These are phyloP conservation scores for Heliconius erato DNA, from an alignment of 2,888 invertebrate species.

Conservation along the genomic window DNA sequence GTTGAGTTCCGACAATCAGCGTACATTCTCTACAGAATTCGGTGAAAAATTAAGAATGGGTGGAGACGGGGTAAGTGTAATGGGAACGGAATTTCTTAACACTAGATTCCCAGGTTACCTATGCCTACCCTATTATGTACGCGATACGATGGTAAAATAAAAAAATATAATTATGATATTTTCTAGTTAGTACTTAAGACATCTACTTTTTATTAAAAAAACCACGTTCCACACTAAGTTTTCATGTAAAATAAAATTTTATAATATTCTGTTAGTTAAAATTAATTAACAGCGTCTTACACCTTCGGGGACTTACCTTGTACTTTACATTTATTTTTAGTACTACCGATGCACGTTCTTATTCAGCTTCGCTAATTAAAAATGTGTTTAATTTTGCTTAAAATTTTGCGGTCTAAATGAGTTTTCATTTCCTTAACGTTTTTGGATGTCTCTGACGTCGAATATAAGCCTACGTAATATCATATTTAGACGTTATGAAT, in stretches of 20 bases:
- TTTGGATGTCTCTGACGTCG: conserved; percentile 59
- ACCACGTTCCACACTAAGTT: background rate
- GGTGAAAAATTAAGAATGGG: too few species aligned
- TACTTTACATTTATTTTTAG: conserved; percentile 33
- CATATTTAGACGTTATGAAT: background rate
- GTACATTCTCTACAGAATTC: too few species aligned
- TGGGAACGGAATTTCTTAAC: too few species aligned
- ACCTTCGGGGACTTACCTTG: conserved; percentile 16
- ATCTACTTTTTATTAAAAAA: background rate
- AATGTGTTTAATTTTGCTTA: conserved; percentile 56
- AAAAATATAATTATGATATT: too few species aligned
- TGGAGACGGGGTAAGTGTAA: too few species aligned
- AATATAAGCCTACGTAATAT: conserved; percentile 18
- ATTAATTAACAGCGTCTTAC: conserved; percentile 36
- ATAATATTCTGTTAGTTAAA: conserved; percentile 8
- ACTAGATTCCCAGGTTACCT: too few species aligned
- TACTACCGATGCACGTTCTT: conserved; percentile 20
- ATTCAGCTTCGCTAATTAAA: conserved; percentile 47
- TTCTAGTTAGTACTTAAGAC: too few species aligned
- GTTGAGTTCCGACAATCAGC: too few species aligned
- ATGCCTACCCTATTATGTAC: too few species aligned
- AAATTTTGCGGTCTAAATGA: conserved; percentile 58
- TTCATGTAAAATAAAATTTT: conserved; percentile 4
- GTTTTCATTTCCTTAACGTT: conserved; percentile 61
- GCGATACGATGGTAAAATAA: too few species aligned